Base-by-base conservation (phyloP, 2,113 vertebrate species). In the Saccopteryx leptura region DNA sequence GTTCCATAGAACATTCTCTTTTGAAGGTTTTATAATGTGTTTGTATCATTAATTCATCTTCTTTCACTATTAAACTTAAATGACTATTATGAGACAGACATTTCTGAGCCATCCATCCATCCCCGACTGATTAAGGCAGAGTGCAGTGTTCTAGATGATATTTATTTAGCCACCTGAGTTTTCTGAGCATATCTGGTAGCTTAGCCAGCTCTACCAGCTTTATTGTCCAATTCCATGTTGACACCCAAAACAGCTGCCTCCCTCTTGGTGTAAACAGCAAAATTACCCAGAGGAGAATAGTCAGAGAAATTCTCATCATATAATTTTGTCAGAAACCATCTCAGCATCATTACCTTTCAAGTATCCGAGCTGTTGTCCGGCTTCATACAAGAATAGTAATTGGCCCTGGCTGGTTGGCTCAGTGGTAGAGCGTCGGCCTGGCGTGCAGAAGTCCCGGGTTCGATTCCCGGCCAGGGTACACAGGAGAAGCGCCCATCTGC, bases 351-450 rank as follows among this genome's bases (percentile, higher is more conserved):
- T 39, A 78, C 24, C 68, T 61, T 83, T 74, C 23, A 84, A 65
- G 61, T 39, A 61, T 69, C 23, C 61, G 99, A 99, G 66, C 99
- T 99, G 98, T 99, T 99, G 97, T 99, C 99, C 97, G 99, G 98
- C 93, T 99, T 99, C 97, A 99, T 99, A 95, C 99, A 99, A 1
- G 99, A 99, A 96, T 99, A 99, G 65, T 99, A 99, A 97, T 3
- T 3, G 39, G 39, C 39, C 39, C 39, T 39, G 39, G 39, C 39
- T 3, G 39, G 39, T 39, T 39, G 39, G 39, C 3, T 39, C 39
- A 39, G 39, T 39, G 39, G 39, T 39, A 39, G 39, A 39, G 39
- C 39, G 39, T 39, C 39, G 39, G 39, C 39, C 39, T 39, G 39
- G 39, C 39, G 39, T 39, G 39, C 39, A 39, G 39, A 39, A 39